These are phyloP conservation scores for Montifringilla adamsi DNA, from an alignment of 2,113 vertebrate species.

Conservation along the genomic window DNA sequence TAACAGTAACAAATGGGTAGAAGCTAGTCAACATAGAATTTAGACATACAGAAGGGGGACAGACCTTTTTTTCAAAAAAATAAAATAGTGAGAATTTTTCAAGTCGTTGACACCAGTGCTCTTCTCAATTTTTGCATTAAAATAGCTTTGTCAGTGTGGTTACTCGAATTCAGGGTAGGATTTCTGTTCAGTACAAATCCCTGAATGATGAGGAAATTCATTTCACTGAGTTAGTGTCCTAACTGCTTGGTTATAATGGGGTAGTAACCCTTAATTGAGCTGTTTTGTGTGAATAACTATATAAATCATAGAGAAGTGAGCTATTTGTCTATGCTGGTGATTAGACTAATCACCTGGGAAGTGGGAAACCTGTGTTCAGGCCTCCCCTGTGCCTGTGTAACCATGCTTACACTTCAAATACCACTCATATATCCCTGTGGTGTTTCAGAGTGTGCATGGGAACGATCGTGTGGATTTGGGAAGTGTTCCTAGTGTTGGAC, in stretches of 20 bases:
- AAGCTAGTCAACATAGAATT: slow-evolving; percentile 6
- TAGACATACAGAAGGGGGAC: neutral
- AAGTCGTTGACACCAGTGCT: neutral
- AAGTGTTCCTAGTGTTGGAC: neutral
- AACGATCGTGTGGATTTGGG: fast-evolving
- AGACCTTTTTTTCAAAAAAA: neutral
- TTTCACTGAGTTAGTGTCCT: neutral
- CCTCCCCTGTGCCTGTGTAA: slow-evolving; percentile 10
- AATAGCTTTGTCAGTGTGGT: neutral
- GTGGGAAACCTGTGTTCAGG: neutral
- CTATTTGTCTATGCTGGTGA: slow-evolving; percentile 32
- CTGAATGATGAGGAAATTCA: neutral
- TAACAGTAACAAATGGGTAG: slow-evolving; percentile 12
- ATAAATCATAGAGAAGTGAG: slow-evolving; percentile 23
- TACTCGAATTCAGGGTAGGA: neutral
- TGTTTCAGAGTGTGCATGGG: neutral
- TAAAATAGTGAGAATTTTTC: neutral
- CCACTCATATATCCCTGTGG: neutral
- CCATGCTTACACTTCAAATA: neutral
- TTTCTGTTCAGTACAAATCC: neutral
- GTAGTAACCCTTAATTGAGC: slow-evolving; percentile 26
- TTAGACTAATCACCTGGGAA: neutral
- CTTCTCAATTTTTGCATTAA: neutral
- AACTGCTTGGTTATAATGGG: neutral
- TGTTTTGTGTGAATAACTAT: slow-evolving; percentile 9